These are phyloP conservation scores for Babyrousa celebensis DNA, from an alignment of 2,797 vertebrate genomes.

Conservation along the genomic window DNA sequence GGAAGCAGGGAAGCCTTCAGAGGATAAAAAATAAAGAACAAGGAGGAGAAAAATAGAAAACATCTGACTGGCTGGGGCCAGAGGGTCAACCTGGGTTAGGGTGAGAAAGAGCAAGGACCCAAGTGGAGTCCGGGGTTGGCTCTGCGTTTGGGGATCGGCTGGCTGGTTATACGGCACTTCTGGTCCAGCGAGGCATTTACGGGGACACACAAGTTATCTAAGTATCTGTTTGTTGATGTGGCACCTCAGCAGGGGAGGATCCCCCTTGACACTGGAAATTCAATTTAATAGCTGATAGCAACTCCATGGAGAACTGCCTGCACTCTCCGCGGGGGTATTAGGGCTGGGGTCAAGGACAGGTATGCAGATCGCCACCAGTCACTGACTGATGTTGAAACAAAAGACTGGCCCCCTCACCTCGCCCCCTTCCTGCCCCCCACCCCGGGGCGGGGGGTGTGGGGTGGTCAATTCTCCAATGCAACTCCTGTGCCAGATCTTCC, in stretches of 20 bases:
- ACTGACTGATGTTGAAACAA: neutral
- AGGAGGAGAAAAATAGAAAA: neutral
- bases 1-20: neutral
- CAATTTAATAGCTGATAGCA: neutral
- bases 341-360: accelerated
- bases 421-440: no score
- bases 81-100: neutral
- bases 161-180: neutral
- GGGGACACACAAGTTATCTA: neutral
- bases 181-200: neutral
- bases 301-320: neutral
- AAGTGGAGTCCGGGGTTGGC: neutral
- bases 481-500: neutral
- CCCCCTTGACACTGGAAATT: neutral
- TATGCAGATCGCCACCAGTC: no score
- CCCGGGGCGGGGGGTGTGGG: no score
- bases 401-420: neutral
- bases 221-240: neutral
- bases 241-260: no score
- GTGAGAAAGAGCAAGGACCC: neutral
- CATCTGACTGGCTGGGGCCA: neutral
- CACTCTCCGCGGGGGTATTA: neutral
- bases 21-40: neutral
- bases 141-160: neutral
- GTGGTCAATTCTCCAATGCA: neutral